Conservation (phyloP, 2,113 vertebrate species). For the Empidonax traillii region DNA sequence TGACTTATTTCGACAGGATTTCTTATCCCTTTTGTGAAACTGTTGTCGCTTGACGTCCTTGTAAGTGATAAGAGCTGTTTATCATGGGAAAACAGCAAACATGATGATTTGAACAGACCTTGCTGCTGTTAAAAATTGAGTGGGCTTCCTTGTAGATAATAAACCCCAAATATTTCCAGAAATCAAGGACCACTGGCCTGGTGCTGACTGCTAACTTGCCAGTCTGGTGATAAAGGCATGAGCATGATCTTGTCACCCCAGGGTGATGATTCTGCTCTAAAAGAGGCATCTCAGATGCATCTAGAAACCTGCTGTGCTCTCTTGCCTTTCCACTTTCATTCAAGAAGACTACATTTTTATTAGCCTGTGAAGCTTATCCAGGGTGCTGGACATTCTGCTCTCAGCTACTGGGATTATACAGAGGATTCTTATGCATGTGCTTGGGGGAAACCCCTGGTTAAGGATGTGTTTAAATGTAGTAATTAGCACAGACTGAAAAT, state of each 20-base stretch:
- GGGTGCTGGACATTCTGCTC: background rate
- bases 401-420: background rate
- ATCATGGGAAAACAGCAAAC: background rate
- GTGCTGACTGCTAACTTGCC: background rate
- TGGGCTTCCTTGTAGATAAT: background rate
- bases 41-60: background rate
- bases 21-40: background rate
- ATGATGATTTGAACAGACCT: background rate
- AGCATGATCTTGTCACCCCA: background rate
- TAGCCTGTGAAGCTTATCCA: background rate
- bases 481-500: background rate
- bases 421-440: background rate
- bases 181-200: background rate
- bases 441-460: background rate
- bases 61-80: background rate
- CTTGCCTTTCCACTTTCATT: background rate
- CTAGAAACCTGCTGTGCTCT: background rate
- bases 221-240: background rate
- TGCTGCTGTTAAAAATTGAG: background rate
- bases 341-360: background rate
- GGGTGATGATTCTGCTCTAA: background rate
- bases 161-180: background rate
- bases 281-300: background rate
- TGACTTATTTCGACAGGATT: background rate
- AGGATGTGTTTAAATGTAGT: background rate